Evolutionary conservation across 2,888 invertebrate species (phyloP).

Genomic region (Aleiodes testaceus): DNA sequence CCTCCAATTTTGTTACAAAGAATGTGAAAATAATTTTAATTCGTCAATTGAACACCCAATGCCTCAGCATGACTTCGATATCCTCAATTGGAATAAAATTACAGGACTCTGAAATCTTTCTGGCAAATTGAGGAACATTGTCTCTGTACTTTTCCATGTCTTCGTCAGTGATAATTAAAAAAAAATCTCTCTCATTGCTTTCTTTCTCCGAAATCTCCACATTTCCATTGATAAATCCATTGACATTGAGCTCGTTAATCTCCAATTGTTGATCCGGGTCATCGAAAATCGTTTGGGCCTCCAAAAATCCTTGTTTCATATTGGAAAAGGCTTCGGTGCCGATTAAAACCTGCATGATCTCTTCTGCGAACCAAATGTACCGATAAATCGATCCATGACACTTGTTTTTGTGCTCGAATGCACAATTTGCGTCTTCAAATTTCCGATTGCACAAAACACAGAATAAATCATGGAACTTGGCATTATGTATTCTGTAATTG

Average conservation of each 20-base stretch:
- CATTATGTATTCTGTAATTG: conserved; percentile 50
- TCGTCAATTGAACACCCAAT: background rate
- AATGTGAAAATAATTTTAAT: too few relatives aligned
- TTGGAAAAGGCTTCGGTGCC: conserved; percentile 41
- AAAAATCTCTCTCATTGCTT: conserved; percentile 4
- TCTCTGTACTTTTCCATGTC: conserved; percentile 48
- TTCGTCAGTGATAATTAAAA: conserved; percentile 48
- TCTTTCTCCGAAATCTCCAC: background rate
- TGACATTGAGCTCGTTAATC: background rate
- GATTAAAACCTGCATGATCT: conserved; percentile 49
- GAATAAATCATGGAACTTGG: conserved; percentile 55
- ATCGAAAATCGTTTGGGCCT: background rate
- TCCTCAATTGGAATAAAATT: conserved; percentile 42
- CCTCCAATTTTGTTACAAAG: too few relatives aligned
- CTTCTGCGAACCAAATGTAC: conserved; percentile 59
- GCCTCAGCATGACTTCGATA: conserved; percentile 43
- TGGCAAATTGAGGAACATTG: conserved; percentile 49
- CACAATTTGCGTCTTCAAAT: too few relatives aligned
- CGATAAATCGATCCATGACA: conserved; percentile 54
- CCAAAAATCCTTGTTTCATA: conserved; percentile 42
- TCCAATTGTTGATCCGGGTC: background rate
- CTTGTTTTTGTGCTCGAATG: too few relatives aligned
- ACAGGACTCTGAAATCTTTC: conserved; percentile 43
- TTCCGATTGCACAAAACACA: conserved; percentile 56
- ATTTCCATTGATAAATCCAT: background rate